Percentiles rank a stretch among this genome's conserved stretches.
Evolutionary conservation across 1,140 invertebrate genomes (phyloP).

Genomic region (Drosophila bifasciata): DNA sequence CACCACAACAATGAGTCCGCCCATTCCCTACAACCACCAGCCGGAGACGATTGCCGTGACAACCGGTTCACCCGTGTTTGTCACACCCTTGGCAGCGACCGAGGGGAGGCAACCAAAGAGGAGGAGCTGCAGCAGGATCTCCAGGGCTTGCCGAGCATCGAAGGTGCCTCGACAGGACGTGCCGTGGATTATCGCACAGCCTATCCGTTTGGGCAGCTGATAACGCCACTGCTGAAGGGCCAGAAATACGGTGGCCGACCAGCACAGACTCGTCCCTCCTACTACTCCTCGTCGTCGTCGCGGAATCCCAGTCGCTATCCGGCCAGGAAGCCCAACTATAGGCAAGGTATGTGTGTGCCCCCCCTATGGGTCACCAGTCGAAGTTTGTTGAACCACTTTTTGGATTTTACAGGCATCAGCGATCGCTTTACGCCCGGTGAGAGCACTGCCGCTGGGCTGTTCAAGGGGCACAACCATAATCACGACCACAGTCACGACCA

Average conservation of each 20-base stretch:
- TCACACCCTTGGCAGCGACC: constrained; percentile 43
- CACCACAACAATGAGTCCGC: constrained; percentile 21
- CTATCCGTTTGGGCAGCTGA: constrained; percentile 76
- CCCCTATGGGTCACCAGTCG: not conserved
- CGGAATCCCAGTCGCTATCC: constrained; percentile 41
- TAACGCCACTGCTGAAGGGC: constrained; percentile 65
- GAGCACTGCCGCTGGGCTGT: constrained; percentile 63
- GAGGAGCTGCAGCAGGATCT: not conserved
- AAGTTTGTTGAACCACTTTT: not conserved
- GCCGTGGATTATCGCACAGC: constrained; percentile 75
- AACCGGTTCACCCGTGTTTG: constrained; percentile 40
- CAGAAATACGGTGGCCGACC: constrained; percentile 53
- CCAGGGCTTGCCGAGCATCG: constrained; percentile 24
- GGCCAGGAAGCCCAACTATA: constrained; percentile 24
- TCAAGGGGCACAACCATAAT: constrained; percentile 48
- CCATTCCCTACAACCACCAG: constrained; percentile 69
- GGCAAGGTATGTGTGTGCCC: constrained; percentile 46
- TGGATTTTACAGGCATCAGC: constrained; percentile 30
- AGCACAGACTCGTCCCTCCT: constrained; percentile 34
- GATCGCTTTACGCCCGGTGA: constrained; percentile 78
- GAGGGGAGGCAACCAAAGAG: not conserved
- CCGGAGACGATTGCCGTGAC: constrained; percentile 7
- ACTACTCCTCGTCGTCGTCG: constrained; percentile 33
- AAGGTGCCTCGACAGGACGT: constrained; percentile 70
- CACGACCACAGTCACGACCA: constrained; percentile 47